Percentiles rank a stretch among this genome's conserved stretches.
These are phyloP conservation scores for Limosa lapponica DNA, from an alignment of 2,797 vertebrate genomes.

Conservation along the genomic window DNA sequence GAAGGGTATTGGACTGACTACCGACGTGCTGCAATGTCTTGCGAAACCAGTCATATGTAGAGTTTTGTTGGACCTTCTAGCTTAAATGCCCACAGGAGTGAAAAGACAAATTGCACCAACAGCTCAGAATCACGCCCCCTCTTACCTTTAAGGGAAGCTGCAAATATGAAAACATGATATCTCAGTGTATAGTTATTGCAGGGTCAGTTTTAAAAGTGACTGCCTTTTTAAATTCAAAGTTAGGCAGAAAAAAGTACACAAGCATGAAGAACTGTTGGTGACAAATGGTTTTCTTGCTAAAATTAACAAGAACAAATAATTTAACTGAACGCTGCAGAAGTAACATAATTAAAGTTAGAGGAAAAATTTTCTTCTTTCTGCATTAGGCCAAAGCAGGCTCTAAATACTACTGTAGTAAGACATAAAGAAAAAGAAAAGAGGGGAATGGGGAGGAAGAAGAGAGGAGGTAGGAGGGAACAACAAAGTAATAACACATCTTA, in stretches of 20 bases:
- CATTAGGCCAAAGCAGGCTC: neutral
- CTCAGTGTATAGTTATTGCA: neutral
- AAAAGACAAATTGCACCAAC: neutral
- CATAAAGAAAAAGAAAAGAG: neutral
- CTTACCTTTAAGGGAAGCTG: neutral
- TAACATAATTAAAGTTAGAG: neutral
- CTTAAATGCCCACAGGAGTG: neutral
- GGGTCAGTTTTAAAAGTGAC: neutral
- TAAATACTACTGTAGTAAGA: neutral
- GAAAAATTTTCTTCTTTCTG: neutral
- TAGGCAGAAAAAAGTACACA: neutral
- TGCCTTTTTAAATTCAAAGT: neutral
- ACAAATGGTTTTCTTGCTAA: neutral
- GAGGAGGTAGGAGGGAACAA: neutral
- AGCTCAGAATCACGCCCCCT: neutral
- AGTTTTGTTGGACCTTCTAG: neutral
- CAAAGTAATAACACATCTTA: neutral
- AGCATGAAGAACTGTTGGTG: neutral
- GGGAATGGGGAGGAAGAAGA: neutral
- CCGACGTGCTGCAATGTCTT: neutral
- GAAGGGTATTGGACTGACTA: neutral
- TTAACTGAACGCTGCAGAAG: neutral
- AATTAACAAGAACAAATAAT: neutral
- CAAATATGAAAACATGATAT: neutral
- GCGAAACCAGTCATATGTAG: neutral